Conservation (phyloP, 2,888 invertebrate species). For the Cepaea hortensis region DNA sequence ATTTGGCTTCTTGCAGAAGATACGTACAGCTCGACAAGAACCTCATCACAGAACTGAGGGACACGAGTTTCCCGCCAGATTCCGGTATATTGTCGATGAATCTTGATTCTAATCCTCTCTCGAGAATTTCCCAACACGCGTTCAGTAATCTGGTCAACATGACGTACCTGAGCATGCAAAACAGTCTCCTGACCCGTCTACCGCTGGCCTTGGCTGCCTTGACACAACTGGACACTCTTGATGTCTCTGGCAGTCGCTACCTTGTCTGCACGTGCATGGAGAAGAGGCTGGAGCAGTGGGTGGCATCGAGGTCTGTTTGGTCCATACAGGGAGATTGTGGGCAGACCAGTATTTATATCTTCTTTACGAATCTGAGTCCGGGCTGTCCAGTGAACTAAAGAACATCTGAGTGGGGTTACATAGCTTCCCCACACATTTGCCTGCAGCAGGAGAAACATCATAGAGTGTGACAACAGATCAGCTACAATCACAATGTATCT, state of each 20-base stretch:
- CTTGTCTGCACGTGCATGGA: not conserved
- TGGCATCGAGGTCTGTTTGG: not conserved
- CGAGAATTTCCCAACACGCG: not conserved
- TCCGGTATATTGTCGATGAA: not conserved
- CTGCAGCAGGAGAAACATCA: too few species aligned
- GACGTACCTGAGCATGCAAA: not conserved
- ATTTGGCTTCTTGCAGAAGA: not conserved
- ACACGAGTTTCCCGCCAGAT: not conserved
- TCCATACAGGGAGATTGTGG: not conserved
- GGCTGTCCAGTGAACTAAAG: too few species aligned
- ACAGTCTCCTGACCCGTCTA: not conserved
- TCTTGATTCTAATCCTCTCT: not conserved
- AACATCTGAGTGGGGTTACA: too few species aligned
- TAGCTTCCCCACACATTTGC: too few species aligned
- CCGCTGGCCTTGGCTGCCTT: not conserved
- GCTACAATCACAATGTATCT: too few species aligned
- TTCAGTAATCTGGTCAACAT: not conserved
- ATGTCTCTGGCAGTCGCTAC: not conserved
- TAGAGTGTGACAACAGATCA: too few species aligned
- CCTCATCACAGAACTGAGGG: not conserved
- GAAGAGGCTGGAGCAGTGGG: not conserved
- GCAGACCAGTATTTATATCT: not conserved
- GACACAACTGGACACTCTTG: not conserved
- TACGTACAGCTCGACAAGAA: not conserved
- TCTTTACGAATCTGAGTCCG: not conserved